Evolutionary conservation across 2,888 invertebrate species (phyloP).

Genomic region (Polydrusus pterygomalis): DNA sequence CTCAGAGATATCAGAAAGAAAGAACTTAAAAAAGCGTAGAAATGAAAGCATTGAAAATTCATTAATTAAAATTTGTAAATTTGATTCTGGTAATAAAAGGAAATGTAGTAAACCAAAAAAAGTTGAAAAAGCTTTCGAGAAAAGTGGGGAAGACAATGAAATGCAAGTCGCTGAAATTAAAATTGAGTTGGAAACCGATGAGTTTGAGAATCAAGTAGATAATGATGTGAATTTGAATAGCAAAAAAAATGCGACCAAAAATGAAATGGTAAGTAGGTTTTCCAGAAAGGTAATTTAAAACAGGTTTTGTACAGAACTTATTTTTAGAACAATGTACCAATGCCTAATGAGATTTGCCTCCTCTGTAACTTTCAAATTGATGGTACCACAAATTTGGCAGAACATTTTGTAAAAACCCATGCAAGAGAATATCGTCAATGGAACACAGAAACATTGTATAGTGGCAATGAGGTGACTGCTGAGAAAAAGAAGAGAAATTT

Average conservation of each 20-base stretch:
- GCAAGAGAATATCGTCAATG: slow-evolving; percentile 72
- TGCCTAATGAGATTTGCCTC: slow-evolving; percentile 69
- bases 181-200: slow-evolving; percentile 9
- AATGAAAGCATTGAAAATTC: slow-evolving; percentile 58
- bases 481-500: slow-evolving; percentile 68
- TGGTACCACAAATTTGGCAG: slow-evolving; percentile 71
- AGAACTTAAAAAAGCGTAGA: slow-evolving; percentile 66
- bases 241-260: neutral
- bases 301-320: neutral
- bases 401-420: slow-evolving; percentile 74
- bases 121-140: slow-evolving; percentile 58
- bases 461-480: slow-evolving; percentile 40
- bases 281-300: neutral
- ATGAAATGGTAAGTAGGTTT: slow-evolving; percentile 3
- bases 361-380: slow-evolving; percentile 74
- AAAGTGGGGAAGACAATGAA: slow-evolving; percentile 8
- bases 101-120: slow-evolving; percentile 71
- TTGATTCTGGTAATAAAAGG: slow-evolving; percentile 66
- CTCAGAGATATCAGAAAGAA: slow-evolving; percentile 67
- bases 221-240: neutral
- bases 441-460: neutral
- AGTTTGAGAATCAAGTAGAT: neutral
- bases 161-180: slow-evolving; percentile 3
- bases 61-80: slow-evolving; percentile 65
- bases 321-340: neutral